phyloP scores from a whole-genome alignment of 2,888 invertebrate genomes.

The Xiphydria camelus region DNA sequence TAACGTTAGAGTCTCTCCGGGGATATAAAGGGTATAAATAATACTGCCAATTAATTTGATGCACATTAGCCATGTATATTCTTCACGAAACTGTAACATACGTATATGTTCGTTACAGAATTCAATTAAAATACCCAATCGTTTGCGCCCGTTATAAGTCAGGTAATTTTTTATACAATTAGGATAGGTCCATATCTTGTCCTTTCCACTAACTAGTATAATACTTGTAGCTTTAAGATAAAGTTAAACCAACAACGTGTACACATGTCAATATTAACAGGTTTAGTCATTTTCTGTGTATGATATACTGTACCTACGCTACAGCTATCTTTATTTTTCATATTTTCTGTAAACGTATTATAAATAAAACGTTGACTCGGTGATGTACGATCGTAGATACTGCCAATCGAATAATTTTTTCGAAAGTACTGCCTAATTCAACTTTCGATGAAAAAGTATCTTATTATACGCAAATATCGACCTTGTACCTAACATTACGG shows the following conservation, averaged over 20 bases:
- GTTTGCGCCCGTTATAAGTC: constrained; percentile 18
- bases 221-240: constrained; percentile 9
- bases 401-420: no score
- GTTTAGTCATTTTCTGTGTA: constrained; percentile 19
- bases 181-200: constrained; percentile 17
- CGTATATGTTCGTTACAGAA: neutral
- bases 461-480: no score
- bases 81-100: constrained; percentile 2
- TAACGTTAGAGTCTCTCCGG: no score
- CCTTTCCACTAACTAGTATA: constrained; percentile 13
- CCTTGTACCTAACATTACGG: no score
- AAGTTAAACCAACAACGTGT: constrained; percentile 23
- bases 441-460: no score
- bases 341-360: constrained; percentile 21
- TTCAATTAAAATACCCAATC: neutral
- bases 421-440: no score
- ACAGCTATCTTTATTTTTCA: constrained; percentile 20
- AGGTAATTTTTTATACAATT: constrained; percentile 29
- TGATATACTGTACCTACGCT: constrained; percentile 11
- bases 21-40: no score
- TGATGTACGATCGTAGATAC: no score
- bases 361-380: no score
- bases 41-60: neutral
- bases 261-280: constrained; percentile 32
- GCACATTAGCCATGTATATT: neutral